phyloP scores from a whole-genome alignment of 2,888 invertebrate species.

The Nebria brevicollis region DNA sequence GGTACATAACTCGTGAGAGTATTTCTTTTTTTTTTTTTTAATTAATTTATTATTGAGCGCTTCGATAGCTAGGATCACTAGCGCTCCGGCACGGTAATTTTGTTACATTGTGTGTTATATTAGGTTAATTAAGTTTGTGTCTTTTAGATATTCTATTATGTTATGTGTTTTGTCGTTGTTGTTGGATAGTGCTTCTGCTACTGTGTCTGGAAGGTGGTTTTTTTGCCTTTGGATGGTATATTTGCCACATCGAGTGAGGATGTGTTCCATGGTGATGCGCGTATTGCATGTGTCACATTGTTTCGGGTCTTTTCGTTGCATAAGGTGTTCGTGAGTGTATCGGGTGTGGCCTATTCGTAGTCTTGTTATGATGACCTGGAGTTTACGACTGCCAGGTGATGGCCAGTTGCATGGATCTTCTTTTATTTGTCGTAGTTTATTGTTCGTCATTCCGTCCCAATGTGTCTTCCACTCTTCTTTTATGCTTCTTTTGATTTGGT shows the following conservation, averaged over 20 bases:
- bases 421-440: conserved; percentile 21
- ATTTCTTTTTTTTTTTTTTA: no score
- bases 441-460: conserved; percentile 24
- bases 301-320: conserved; percentile 18
- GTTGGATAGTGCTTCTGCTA: conserved; percentile 18
- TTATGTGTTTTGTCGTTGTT: conserved; percentile 15
- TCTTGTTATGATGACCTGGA: conserved; percentile 12
- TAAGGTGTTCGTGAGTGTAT: conserved; percentile 23
- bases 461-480: conserved; percentile 18
- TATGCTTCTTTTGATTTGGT: conserved; percentile 12
- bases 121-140: neutral
- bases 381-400: no score
- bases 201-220: conserved; percentile 14
- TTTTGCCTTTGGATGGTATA: conserved; percentile 6
- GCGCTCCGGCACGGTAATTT: no score
- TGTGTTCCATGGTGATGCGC: conserved; percentile 14
- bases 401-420: no score
- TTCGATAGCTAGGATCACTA: no score
- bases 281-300: conserved; percentile 19
- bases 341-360: conserved; percentile 25
- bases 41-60: no score
- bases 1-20: no score
- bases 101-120: no score
- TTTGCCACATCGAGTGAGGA: conserved; percentile 13
- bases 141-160: conserved; percentile 15